Evolutionary conservation across 2,113 vertebrate species (phyloP).

Genomic region (Platichthys stellatus): DNA sequence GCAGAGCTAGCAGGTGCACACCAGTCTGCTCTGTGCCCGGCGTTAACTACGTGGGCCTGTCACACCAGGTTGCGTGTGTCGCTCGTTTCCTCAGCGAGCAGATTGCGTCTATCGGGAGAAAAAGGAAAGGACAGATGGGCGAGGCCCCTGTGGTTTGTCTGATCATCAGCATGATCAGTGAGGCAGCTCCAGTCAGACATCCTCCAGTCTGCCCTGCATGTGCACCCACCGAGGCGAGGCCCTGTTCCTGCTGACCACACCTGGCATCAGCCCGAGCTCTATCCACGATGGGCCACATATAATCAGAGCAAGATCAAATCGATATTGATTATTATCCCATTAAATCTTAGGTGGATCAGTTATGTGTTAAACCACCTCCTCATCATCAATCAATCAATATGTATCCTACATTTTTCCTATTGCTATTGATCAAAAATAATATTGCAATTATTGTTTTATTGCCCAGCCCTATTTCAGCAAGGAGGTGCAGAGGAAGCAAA

Average conservation of each 20-base stretch:
- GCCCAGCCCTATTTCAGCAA: too few relatives aligned
- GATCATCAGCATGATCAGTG: slow-evolving; percentile 7
- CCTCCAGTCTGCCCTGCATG: slow-evolving; percentile 13
- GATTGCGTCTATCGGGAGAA: neutral
- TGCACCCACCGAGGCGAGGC: slow-evolving; percentile 12
- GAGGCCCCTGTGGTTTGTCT: slow-evolving; percentile 50
- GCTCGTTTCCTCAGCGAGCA: neutral
- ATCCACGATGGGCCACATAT: too few relatives aligned
- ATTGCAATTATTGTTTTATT: too few relatives aligned
- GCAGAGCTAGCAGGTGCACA: slow-evolving; percentile 10
- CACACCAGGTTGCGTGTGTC: neutral
- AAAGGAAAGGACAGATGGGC: slow-evolving; percentile 21
- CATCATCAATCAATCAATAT: too few relatives aligned
- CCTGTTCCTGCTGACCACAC: slow-evolving; percentile 43
- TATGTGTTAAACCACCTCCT: too few relatives aligned
- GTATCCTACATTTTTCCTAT: too few relatives aligned
- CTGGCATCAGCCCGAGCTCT: slow-evolving; percentile 8
- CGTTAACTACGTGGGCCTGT: neutral
- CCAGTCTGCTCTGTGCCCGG: neutral
- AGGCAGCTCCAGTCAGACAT: neutral
- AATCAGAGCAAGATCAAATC: too few relatives aligned
- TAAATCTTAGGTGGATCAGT: too few relatives aligned
- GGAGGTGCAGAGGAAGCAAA: too few relatives aligned
- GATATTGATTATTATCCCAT: too few relatives aligned
- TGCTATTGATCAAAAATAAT: too few relatives aligned